Conservation (phyloP, 1,140 invertebrate species). For the Carcinoscorpius rotundicauda region DNA sequence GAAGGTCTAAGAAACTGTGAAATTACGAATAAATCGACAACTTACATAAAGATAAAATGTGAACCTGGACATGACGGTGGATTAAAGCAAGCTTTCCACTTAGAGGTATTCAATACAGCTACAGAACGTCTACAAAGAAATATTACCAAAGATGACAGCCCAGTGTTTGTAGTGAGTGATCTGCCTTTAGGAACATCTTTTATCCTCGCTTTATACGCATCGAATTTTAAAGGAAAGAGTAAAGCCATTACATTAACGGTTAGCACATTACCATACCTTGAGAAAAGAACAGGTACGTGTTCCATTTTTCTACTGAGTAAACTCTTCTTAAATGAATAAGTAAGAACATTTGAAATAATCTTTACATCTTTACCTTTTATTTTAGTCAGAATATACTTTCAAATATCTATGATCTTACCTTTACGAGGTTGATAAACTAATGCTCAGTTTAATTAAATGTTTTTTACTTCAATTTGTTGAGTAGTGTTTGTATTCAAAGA, state of each 20-base stretch:
- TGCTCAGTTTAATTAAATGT: too few relatives aligned
- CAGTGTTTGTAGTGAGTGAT: conserved; percentile 9
- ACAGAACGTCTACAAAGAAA: conserved; percentile 27
- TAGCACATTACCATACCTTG: conserved; percentile 2
- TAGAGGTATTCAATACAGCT: conserved; percentile 57
- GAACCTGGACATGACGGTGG: conserved; percentile 63
- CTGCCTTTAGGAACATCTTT: conserved; percentile 10
- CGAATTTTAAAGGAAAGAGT: conserved; percentile 54
- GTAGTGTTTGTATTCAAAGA: too few relatives aligned
- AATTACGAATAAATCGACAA: conserved; percentile 23
- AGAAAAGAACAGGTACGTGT: too few relatives aligned
- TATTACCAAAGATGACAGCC: conserved; percentile 5
- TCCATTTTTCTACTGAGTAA: too few relatives aligned
- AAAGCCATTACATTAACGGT: conserved; percentile 31
- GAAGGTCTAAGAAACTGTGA: conserved; percentile 25
- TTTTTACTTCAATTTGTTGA: too few relatives aligned
- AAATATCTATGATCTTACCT: too few relatives aligned
- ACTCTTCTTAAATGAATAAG: too few relatives aligned
- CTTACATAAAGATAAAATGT: conserved; percentile 53
- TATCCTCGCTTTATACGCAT: conserved; percentile 47
- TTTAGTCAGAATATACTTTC: too few relatives aligned
- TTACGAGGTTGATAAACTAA: too few relatives aligned
- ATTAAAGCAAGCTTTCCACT: conserved; percentile 61
- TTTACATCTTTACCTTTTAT: too few relatives aligned
- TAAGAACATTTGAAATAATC: too few relatives aligned